Base-by-base conservation (phyloP, 2,888 invertebrate species). In the Coenonympha arcania region DNA sequence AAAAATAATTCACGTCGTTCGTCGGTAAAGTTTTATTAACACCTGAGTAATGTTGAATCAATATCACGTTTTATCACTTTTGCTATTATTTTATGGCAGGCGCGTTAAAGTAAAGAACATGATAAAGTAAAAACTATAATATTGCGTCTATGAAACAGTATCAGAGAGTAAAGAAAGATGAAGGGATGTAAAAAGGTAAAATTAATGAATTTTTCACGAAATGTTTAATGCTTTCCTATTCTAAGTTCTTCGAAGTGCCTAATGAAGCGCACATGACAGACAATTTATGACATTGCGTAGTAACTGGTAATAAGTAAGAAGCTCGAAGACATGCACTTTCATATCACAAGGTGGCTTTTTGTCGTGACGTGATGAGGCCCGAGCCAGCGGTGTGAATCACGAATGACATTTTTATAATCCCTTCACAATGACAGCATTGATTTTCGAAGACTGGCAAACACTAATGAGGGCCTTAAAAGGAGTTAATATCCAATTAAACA, bases 401-500 rank as follows among this genome's bases (percentile, higher is more conserved):
- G 13, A 3, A 4, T 15, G 28, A 8, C 13, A 22, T 19, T 22
- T 31, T 3, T 41, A 3, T 37, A 43, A 53, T 53, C 28, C 24
- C 26, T 19, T 41, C 34, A 26, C 20, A 30, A 42, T 52, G 54
- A 49, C 36, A 46, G 42, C 26, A 52, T 47, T 30, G 42, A 41
- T 45, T 50, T 48, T 18, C 24, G 31, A 28, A 26, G 30, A 40
- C 31, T 5, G 22, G 26, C 18, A 22, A 9, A 5, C 26, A 43
- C 34, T 55, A 34, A 48, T 47, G 46, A 22, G n/a, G 19, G 34
- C 79, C 66, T 65, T 74, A 64, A 66, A 69, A 62, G 77, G 76
- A 61, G 67, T 76, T 80, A 78, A 77, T 55, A 53, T 69, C 80
- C 82, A 83, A 83, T 83, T 81, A 83, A 49, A 39, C 13, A 36